These are phyloP conservation scores for Spodoptera picta DNA, from an alignment of 2,888 invertebrate genomes.

Conservation along the genomic window DNA sequence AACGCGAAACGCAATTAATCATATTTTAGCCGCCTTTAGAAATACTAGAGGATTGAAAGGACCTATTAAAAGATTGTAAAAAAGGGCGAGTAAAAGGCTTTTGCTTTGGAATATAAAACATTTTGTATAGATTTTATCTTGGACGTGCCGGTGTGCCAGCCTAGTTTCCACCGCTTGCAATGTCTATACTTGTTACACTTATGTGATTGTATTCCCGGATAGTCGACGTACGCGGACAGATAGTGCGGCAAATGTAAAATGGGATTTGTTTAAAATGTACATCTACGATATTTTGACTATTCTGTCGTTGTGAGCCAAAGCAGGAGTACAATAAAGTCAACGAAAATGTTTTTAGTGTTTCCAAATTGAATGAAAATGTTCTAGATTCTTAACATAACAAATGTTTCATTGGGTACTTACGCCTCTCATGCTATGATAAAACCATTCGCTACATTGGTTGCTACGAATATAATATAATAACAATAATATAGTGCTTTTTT, in stretches of 20 bases:
- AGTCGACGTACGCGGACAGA: slow-evolving; percentile 8
- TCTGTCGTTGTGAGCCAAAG: background rate
- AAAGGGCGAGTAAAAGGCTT: slow-evolving; percentile 40
- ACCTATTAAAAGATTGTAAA: slow-evolving; percentile 48
- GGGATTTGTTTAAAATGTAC: slow-evolving; percentile 4
- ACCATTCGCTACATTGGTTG: no score
- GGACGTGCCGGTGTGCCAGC: slow-evolving; percentile 37
- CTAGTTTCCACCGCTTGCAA: slow-evolving; percentile 33
- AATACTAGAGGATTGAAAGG: slow-evolving; percentile 58
- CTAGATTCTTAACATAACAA: no score
- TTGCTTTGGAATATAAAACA: slow-evolving; percentile 31
- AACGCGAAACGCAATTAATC: slow-evolving; percentile 76
- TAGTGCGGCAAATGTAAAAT: slow-evolving; percentile 14
- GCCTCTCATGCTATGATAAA: no score
- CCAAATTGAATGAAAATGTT: no score
- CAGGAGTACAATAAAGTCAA: no score
- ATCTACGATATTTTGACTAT: background rate
- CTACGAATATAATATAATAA: no score
- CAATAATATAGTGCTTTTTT: no score
- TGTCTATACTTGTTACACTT: slow-evolving; percentile 20
- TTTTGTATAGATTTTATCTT: slow-evolving; percentile 48
- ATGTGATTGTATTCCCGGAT: slow-evolving; percentile 22
- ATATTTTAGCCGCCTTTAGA: slow-evolving; percentile 73
- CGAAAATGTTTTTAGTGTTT: no score
- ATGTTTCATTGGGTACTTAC: no score